Conservation (phyloP, 2,888 invertebrate species). For the Erebia palarica region DNA sequence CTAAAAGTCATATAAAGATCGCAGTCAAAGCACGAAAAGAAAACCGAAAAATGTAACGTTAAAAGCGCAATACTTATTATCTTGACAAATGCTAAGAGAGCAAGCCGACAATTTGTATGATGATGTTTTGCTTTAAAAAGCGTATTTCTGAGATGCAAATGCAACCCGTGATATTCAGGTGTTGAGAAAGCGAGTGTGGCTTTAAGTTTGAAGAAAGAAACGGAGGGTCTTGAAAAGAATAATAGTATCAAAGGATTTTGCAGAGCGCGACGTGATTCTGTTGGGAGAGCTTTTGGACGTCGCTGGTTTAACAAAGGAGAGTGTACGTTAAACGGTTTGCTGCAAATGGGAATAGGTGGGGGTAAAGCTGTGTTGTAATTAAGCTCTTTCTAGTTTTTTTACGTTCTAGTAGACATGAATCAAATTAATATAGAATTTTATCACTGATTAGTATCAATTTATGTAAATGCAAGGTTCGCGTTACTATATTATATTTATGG, state of each 20-base stretch:
- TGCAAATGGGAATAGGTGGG: background rate
- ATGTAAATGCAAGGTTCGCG: background rate
- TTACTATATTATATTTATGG: background rate
- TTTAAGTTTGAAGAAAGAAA: conserved; percentile 29
- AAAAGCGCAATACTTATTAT: conserved; percentile 20
- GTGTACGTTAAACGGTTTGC: conserved; percentile 7
- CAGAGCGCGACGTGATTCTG: conserved; percentile 32
- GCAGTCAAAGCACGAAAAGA: background rate
- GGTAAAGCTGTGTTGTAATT: conserved; percentile 6
- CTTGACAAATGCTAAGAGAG: conserved; percentile 24
- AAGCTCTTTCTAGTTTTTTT: background rate
- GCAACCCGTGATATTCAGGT: conserved; percentile 65
- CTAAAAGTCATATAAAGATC: background rate
- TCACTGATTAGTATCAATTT: background rate
- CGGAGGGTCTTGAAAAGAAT: conserved; percentile 32
- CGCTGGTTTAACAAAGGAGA: conserved; percentile 4
- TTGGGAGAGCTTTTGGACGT: conserved; percentile 25
- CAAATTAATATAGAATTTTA: background rate
- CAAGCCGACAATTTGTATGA: conserved; percentile 20
- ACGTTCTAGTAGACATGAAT: background rate
- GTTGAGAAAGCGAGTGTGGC: conserved; percentile 22
- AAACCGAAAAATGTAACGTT: background rate
- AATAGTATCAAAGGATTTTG: conserved; percentile 37
- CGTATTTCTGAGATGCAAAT: conserved; percentile 62
- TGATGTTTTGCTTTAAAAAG: conserved; percentile 46